These are phyloP conservation scores for Lymantria dispar DNA, from an alignment of 2,888 invertebrate species.

Conservation along the genomic window DNA sequence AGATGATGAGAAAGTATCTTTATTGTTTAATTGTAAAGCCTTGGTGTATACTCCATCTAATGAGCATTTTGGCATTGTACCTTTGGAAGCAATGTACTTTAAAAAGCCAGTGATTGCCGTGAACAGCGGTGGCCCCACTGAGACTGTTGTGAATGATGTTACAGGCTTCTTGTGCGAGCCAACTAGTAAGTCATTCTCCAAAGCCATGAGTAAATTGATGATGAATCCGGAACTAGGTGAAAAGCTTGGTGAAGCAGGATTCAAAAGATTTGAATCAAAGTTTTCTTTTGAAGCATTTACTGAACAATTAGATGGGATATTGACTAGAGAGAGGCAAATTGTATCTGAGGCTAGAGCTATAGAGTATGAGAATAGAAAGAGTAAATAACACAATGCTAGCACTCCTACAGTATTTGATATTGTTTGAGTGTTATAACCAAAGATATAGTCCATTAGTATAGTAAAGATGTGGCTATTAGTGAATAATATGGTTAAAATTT, in stretches of 20 bases:
- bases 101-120: slow-evolving; percentile 96
- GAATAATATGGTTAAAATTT: too few species aligned
- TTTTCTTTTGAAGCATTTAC: slow-evolving; percentile 94
- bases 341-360: slow-evolving; percentile 68
- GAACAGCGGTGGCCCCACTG: slow-evolving; percentile 97
- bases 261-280: slow-evolving; percentile 87
- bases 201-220: slow-evolving; percentile 88
- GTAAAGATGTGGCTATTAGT: too few species aligned
- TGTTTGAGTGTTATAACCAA: slow-evolving; percentile 63
- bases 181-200: slow-evolving; percentile 87
- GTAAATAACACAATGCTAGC: slow-evolving; percentile 66
- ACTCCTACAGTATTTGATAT: slow-evolving; percentile 75
- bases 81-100: slow-evolving; percentile 98
- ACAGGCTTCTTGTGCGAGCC: slow-evolving; percentile 92
- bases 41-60: slow-evolving; percentile 97
- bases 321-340: slow-evolving; percentile 68
- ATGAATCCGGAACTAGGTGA: slow-evolving; percentile 82
- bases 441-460: not conserved
- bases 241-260: slow-evolving; percentile 89
- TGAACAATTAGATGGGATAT: slow-evolving; percentile 83
- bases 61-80: slow-evolving; percentile 99
- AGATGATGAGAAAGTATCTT: slow-evolving; percentile 90
- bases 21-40: slow-evolving; percentile 89
- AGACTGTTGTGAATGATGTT: slow-evolving; percentile 91
- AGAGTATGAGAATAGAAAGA: slow-evolving; percentile 64